These are phyloP conservation scores for Ptilorrhoa leucosticta DNA, from an alignment of 2,113 vertebrate species.

Conservation along the genomic window DNA sequence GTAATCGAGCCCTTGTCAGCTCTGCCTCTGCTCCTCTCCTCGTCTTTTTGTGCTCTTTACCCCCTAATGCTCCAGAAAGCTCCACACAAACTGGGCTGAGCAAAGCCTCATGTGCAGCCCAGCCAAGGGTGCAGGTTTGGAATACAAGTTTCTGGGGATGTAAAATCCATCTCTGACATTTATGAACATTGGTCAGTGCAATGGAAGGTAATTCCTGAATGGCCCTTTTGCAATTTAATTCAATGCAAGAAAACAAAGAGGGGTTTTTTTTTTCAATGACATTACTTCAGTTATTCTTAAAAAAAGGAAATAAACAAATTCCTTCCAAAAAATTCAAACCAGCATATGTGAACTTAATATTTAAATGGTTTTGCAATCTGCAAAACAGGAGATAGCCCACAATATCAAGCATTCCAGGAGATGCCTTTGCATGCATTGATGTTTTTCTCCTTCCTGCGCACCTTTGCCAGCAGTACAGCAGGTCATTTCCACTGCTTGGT, in stretches of 20 bases:
- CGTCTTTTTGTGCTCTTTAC: neutral
- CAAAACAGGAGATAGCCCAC: neutral
- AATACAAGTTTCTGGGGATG: neutral
- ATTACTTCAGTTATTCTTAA: neutral
- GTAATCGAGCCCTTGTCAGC: neutral
- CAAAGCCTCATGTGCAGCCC: neutral
- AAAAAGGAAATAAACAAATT: neutral
- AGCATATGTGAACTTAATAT: neutral
- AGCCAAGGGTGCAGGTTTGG: neutral
- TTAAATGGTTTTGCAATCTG: neutral
- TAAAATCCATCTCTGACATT: neutral
- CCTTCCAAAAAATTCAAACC: neutral
- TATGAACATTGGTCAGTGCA: neutral
- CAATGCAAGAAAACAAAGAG: neutral
- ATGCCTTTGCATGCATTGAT: neutral
- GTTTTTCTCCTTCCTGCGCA: neutral
- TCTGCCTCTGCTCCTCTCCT: neutral
- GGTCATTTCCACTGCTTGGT: neutral
- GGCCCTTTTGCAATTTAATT: neutral
- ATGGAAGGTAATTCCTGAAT: neutral
- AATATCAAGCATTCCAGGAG: neutral
- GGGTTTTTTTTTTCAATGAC: neutral
- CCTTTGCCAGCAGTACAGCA: neutral
- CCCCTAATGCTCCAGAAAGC: neutral
- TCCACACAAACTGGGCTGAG: rapidly evolving